Conservation (phyloP, 2,888 invertebrate species). For the Mechanitis mazaeus region DNA sequence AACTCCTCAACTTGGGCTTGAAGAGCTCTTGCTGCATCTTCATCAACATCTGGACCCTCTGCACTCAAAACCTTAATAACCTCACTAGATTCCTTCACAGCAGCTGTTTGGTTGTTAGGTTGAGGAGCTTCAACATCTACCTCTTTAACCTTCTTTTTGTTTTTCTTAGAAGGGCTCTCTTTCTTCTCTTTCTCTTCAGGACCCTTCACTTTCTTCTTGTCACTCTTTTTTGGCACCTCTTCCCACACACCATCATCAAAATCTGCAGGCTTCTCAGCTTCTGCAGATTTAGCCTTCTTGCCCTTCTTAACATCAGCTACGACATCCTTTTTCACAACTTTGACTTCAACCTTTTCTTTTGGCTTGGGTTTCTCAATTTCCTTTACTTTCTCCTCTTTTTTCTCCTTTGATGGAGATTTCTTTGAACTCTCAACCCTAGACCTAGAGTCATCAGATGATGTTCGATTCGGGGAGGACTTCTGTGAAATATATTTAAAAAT, state of each 20-base stretch:
- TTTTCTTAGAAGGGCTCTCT: conserved; percentile 70
- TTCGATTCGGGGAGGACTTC: conserved; percentile 80
- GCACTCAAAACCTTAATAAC: conserved; percentile 65
- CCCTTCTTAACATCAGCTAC: conserved; percentile 70
- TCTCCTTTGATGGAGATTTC: conserved; percentile 74
- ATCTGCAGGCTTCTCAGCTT: conserved; percentile 81
- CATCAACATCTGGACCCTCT: conserved; percentile 60
- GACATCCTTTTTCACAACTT: conserved; percentile 63
- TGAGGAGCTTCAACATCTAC: conserved; percentile 60
- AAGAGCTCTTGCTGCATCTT: conserved; percentile 59
- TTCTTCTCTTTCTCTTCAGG: conserved; percentile 77
- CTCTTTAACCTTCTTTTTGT: conserved; percentile 66
- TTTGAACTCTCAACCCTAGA: conserved; percentile 77
- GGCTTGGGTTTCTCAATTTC: conserved; percentile 71
- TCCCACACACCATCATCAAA: conserved; percentile 87
- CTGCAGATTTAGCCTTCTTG: conserved; percentile 76
- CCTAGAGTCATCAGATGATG: conserved; percentile 74
- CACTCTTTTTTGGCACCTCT: conserved; percentile 81
- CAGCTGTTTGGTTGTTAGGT: conserved; percentile 32
- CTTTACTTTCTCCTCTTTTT: conserved; percentile 75
- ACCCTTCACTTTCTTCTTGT: conserved; percentile 82
- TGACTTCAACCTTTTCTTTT: conserved; percentile 57
- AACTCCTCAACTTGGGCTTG: conserved; percentile 71
- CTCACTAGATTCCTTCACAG: conserved; percentile 54
- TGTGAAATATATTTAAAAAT: conserved; percentile 40